Base-by-base conservation (phyloP, 2,113 vertebrate genomes). In the Dissostichus mawsoni region DNA sequence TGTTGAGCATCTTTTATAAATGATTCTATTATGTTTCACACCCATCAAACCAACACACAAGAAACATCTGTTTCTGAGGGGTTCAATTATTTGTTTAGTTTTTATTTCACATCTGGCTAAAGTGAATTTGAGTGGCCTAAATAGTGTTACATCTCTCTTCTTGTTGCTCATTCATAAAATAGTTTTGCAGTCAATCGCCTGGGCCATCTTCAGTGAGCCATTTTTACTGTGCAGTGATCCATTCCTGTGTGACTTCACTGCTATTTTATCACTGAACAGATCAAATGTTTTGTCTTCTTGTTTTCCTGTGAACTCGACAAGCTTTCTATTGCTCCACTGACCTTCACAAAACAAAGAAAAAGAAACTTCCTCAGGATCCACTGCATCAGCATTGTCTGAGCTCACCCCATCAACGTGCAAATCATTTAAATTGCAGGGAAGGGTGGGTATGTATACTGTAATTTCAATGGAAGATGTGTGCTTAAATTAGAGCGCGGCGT, bases 401-500 rank as follows among this genome's bases (percentile, higher is more conserved):
- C 81, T 81, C 77, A 23, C 70, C 81, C 85, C 86, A 85, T 93
- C 92, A 85, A 73, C 29, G 72, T 91, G 89, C 89, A 81, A 86
- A 92, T 92, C 92, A 91, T 84, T 87, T 75, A 84, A 94, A 94
- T 95, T 95, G 94, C 86, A 94, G 93, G 90, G 93, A 92, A 87
- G 90, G 91, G 92, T 94, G 92, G 92, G 90, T 90, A 86, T 68
- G 90, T 29, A 89, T 78, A 81, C 94, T 95, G 85, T 94, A 95
- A 95, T 95, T 95, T 94, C 90, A 93, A 92, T 89, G 90, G 92
- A 89, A 94, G 89, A 94, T 84, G 87, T 87, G 84, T 50, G 86
- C 94, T 93, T 91, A 94, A 95, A 94, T 95, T 95, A 94, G 94
- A 93, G 81, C 76, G 64, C 18, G 90, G 90, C 92, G 89, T 82